Evolutionary conservation across 2,888 invertebrate genomes (phyloP).

Genomic region (Lepidonotus clava): DNA sequence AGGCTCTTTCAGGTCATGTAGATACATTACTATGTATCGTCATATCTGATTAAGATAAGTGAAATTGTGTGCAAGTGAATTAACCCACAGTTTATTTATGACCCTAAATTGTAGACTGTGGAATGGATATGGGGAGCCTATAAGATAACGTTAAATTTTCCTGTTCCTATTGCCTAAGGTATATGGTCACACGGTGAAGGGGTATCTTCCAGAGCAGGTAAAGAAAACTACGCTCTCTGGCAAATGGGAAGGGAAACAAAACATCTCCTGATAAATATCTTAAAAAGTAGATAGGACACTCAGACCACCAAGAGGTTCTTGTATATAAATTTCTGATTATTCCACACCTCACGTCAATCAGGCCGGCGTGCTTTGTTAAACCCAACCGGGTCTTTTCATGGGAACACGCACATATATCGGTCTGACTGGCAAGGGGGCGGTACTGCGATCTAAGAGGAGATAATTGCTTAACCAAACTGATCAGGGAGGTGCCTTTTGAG

Average conservation of each 20-base stretch:
- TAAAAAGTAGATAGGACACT: not conserved
- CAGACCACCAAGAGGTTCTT: not conserved
- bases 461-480: slow-evolving; percentile 19
- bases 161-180: not conserved
- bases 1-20: no score
- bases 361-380: not conserved
- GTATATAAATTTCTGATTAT: not conserved
- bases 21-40: no score
- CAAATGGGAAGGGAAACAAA: not conserved
- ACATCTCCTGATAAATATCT: not conserved
- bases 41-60: no score
- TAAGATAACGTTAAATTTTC: not conserved
- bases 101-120: not conserved
- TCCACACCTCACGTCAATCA: not conserved
- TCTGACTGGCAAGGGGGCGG: not conserved
- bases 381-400: not conserved
- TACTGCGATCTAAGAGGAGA: not conserved
- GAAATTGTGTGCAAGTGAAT: no score
- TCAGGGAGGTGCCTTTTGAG: not conserved
- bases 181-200: not conserved
- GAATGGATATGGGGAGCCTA: not conserved
- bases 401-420: not conserved
- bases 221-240: not conserved
- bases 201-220: not conserved
- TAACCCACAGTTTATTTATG: no score